Evolutionary conservation across 2,888 invertebrate species (phyloP).

Genomic region (Acanthopleura granulata): DNA sequence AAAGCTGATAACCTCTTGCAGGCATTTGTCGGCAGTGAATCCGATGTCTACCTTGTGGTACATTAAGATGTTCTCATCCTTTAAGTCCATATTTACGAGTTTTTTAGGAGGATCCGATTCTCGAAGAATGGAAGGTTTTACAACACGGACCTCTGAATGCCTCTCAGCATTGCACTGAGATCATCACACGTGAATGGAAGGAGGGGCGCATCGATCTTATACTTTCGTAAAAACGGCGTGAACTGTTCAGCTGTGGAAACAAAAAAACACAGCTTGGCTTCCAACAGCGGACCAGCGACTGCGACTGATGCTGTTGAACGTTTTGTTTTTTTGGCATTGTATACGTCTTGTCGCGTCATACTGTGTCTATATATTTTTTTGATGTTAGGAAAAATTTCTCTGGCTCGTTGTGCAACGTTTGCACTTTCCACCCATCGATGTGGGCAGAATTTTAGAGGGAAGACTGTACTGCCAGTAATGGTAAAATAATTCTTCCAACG

Average conservation of each 20-base stretch:
- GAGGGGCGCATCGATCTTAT: slow-evolving; percentile 28
- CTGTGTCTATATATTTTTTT: no score
- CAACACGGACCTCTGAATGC: background rate
- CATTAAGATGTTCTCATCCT: no score
- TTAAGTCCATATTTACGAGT: no score
- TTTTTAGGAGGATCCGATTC: no score
- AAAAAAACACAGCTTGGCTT: slow-evolving; percentile 18
- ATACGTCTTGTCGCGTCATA: background rate
- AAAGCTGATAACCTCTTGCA: no score
- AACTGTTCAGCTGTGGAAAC: slow-evolving; percentile 22
- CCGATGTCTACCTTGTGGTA: no score
- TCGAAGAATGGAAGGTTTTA: slow-evolving; percentile 15
- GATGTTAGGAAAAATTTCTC: background rate
- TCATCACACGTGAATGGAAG: slow-evolving; percentile 26
- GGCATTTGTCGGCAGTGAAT: no score
- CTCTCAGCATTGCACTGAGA: slow-evolving; percentile 18
- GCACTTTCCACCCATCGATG: slow-evolving; percentile 23
- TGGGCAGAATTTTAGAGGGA: slow-evolving; percentile 24
- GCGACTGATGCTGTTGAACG: background rate
- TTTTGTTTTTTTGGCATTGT: background rate
- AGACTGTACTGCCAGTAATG: background rate
- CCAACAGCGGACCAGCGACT: background rate
- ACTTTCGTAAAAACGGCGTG: slow-evolving; percentile 16
- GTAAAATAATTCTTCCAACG: slow-evolving; percentile 21
- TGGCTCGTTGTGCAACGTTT: background rate